Base-by-base conservation (phyloP, 2,797 vertebrate species). In the Coregonus suidteri region DNA sequence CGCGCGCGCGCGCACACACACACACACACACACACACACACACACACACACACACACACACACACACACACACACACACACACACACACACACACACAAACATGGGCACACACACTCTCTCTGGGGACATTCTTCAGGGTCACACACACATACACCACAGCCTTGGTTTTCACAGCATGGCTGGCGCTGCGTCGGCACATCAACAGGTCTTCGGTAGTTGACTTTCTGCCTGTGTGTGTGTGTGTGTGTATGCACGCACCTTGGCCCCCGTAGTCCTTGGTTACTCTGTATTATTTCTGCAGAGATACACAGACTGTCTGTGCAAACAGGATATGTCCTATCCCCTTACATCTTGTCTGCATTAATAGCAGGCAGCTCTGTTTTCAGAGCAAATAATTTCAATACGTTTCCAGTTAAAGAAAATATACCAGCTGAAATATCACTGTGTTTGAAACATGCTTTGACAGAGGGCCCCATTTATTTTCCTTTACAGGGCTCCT, bases 1-100 rank as follows among this genome's bases (percentile, higher is more conserved):
- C 25, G 25, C 25, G 1, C 25, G 1, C 25, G 25, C 25, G 1
- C 25, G 95, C 95, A 96, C 97, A 97, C 98, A 97, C 92, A 92
- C 92, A 90, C 92, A 90, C 93, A 94, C 56, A 20, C 18, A 20
- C 5, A 59, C 18, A 6, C 14, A 5, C 54, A 56, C 4, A 13
- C 52, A 15, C 6, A 25, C 25, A 25, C 25, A 25, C 25, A 25
- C 25, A 25, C 25, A 25, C 25, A 25, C 25, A 25, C 25, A 25
- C 25, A 25, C 25, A 25, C 25, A 25, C 25, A 25, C 25, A 25
- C 25, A 25, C 25, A 25, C 25, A 25, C 25, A 25, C 25, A 25
- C 25, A 25, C 25, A 25, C 25, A 25, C 25, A 25, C 25, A 25
- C 25, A 25, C 25, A 25, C 25, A 25, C 25, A 25, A 25, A 25